Evolutionary conservation across 2,888 invertebrate genomes (phyloP).

Genomic region (Cephus nigrinus): DNA sequence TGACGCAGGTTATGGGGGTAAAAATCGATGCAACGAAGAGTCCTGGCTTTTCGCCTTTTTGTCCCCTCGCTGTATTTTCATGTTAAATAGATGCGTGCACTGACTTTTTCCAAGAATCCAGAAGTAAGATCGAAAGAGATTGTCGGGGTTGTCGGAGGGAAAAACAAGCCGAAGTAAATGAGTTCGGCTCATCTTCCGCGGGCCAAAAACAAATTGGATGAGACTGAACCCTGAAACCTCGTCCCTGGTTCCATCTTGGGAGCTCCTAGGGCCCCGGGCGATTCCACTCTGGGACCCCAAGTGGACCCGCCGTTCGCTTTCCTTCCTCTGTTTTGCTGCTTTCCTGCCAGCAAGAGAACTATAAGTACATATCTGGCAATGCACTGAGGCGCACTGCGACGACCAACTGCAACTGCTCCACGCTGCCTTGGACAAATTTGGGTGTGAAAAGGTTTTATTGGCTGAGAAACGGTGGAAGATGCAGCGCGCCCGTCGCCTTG

Average conservation of each 20-base stretch:
- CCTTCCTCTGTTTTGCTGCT: slow-evolving; percentile 26
- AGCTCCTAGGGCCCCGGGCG: slow-evolving; percentile 21
- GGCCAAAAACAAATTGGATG: slow-evolving; percentile 43
- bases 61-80: too few species aligned
- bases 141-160: slow-evolving; percentile 13
- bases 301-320: background rate
- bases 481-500: too few species aligned
- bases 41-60: too few species aligned
- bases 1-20: too few species aligned
- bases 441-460: slow-evolving; percentile 54
- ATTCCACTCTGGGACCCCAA: slow-evolving; percentile 4
- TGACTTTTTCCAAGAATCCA: slow-evolving; percentile 4
- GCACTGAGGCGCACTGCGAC: slow-evolving; percentile 3
- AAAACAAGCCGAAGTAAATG: slow-evolving; percentile 20
- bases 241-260: too few species aligned
- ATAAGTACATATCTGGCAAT: slow-evolving; percentile 25
- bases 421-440: slow-evolving; percentile 23
- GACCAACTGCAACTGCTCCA: background rate
- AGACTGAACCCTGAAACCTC: slow-evolving; percentile 25
- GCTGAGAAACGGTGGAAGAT: slow-evolving; percentile 21
- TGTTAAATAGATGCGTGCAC: slow-evolving; percentile 13
- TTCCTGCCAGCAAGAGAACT: slow-evolving; percentile 10
- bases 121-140: slow-evolving; percentile 19
- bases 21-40: too few species aligned
- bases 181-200: slow-evolving; percentile 17